These are phyloP conservation scores for Andrena dorsata DNA, from an alignment of 2,888 invertebrate genomes.

Conservation along the genomic window DNA sequence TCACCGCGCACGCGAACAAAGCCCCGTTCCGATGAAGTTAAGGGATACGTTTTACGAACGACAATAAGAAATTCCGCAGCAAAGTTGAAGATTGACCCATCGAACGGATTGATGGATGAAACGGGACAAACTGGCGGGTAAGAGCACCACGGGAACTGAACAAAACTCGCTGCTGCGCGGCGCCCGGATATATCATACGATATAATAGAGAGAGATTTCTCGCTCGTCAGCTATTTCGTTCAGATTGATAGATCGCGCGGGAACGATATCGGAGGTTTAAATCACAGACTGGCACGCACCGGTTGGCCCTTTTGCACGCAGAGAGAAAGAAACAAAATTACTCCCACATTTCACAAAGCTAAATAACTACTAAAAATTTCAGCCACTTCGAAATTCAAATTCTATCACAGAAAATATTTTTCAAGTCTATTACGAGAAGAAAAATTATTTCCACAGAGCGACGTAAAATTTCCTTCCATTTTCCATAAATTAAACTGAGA, in stretches of 20 bases:
- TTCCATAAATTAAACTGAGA: no score
- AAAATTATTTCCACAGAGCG: no score
- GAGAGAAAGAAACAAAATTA: background rate
- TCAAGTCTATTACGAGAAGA: no score
- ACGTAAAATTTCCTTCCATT: no score
- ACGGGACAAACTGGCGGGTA: background rate
- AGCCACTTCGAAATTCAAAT: no score
- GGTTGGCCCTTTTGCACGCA: background rate
- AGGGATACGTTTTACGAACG: conserved; percentile 7
- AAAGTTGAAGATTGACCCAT: background rate
- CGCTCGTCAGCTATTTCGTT: conserved; percentile 38
- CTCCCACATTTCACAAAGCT: background rate
- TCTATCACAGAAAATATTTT: background rate
- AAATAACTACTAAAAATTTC: background rate
- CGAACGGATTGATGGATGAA: conserved; percentile 28
- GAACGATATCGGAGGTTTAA: conserved; percentile 34
- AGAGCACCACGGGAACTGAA: conserved; percentile 19
- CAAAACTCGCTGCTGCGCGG: conserved; percentile 28
- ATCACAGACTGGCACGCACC: conserved; percentile 17
- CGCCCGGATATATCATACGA: conserved; percentile 38
- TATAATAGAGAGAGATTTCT: conserved; percentile 48
- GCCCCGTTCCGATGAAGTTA: background rate
- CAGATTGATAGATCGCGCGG: conserved; percentile 37
- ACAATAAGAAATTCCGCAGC: conserved; percentile 13
- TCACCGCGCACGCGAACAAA: background rate